These are phyloP conservation scores for Zaprionus tsacasi DNA, from an alignment of 1,140 invertebrate genomes.

Conservation along the genomic window DNA sequence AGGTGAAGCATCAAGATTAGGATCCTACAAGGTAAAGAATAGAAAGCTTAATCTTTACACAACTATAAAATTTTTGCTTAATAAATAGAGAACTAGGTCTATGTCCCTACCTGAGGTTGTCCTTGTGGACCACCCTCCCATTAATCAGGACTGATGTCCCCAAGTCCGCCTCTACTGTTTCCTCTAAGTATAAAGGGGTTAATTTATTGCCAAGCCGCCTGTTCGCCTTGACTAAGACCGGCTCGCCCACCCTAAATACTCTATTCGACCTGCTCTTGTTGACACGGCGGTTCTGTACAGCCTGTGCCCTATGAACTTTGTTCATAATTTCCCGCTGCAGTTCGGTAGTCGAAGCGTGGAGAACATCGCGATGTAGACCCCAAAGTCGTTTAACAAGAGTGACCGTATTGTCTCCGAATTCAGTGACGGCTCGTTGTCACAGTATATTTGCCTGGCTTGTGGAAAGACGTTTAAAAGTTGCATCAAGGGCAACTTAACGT, in stretches of 20 bases:
- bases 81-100: not conserved
- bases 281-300: not conserved
- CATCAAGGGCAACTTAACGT: not conserved
- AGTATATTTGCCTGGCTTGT: not conserved
- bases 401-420: not conserved
- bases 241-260: not conserved
- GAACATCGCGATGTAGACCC: not conserved
- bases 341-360: constrained; percentile 9
- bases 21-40: too few species aligned
- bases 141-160: constrained; percentile 4
- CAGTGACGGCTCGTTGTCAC: not conserved
- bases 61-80: not conserved
- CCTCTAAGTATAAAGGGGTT: not conserved
- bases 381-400: not conserved
- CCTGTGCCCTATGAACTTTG: constrained; percentile 1
- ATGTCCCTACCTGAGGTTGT: not conserved
- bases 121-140: not conserved
- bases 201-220: not conserved
- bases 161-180: not conserved
- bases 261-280: not conserved
- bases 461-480: not conserved
- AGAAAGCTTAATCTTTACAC: not conserved
- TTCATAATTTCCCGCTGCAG: not conserved
- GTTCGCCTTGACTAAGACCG: not conserved
- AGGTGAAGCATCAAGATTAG: not conserved